Evolutionary conservation across 2,888 invertebrate species (phyloP), one percentile per base, ranked within the genome.

Genomic region (Zeuzera pyrina): DNA sequence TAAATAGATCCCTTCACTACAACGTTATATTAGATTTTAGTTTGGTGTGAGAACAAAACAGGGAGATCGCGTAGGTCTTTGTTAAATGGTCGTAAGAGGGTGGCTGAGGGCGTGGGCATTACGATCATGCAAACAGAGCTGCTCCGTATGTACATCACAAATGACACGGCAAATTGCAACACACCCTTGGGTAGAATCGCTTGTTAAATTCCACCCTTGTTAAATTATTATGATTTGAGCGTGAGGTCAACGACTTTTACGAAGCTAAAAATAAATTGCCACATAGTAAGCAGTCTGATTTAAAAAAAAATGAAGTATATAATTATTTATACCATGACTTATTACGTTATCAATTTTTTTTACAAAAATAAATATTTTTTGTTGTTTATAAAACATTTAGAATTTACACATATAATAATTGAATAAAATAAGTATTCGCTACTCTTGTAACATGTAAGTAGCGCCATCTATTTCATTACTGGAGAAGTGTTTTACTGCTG

Each of bases 111-210:
- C 61, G 79, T 73, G 78, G 66, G 62, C 50, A 57, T 73, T 74
- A 77, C 62, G 63, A 60, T 50, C 70, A 69, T 67, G 72, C 74
- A 76, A 79, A 79, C 79, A 71, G 59, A 56, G 52, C 62, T 65
- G 64, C 62, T 52, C 21, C 14, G 64, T 64, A 67, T 65, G 64
- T 57, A 58, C 60, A 52, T 54, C 48, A 56, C 62, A 70, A 79
- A 73, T 72, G 73, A 59, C 54, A 56, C 65, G 57, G 58, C 66
- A 76, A 78, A 78, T 77, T 70, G 72, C 63, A 59, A 64, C 62
- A n/a, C n/a, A 68, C 65, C 69, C 63, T 63, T 49, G 51, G 60
- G 43, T 39, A 47, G 53, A 60, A 70, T 65, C 58, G 64, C 57
- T 53, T 61, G 64, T 69, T 65, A 67, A 60, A 59, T 55, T 55